Percentiles rank a stretch among this genome's conserved stretches.
Conservation (phyloP, 2,888 invertebrate species). For the Catocala sponsa region DNA sequence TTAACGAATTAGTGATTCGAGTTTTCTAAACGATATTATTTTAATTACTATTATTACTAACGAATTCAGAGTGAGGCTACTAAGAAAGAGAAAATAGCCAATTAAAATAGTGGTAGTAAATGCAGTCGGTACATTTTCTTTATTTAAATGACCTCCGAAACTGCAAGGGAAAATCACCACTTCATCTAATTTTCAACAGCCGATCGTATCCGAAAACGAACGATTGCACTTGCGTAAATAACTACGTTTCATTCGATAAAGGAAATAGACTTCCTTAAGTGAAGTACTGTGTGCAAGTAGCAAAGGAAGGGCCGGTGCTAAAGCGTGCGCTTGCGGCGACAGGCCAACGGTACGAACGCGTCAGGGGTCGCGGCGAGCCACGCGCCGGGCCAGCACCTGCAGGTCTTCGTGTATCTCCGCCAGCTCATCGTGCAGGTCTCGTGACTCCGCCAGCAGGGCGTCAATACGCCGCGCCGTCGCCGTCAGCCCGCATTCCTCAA, state of each 20-base stretch:
- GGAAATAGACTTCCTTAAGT: slow-evolving; percentile 41
- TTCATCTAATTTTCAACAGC: too few species aligned
- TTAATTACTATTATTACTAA: too few species aligned
- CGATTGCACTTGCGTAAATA: slow-evolving; percentile 8
- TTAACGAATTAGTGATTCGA: too few species aligned
- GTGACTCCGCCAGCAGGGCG: slow-evolving; percentile 80
- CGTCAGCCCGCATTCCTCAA: slow-evolving; percentile 64
- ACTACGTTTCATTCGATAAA: slow-evolving; percentile 23
- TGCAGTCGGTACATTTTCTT: too few species aligned
- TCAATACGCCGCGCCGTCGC: slow-evolving; percentile 78
- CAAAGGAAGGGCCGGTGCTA: slow-evolving; percentile 30
- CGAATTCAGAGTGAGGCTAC: too few species aligned
- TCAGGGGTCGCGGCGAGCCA: slow-evolving; percentile 75
- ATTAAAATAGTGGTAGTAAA: too few species aligned
- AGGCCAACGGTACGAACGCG: slow-evolving; percentile 76
- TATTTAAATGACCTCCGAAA: too few species aligned
- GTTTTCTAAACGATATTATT: too few species aligned
- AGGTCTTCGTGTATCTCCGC: slow-evolving; percentile 84
- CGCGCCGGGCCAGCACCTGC: slow-evolving; percentile 86
- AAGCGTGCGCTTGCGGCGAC: slow-evolving; percentile 43
- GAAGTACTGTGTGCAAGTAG: slow-evolving; percentile 33
- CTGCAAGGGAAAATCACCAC: too few species aligned
- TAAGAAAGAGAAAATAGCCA: too few species aligned
- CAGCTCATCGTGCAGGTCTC: slow-evolving; percentile 80
- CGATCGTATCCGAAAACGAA: too few species aligned